Percentiles rank a stretch among this genome's conserved stretches.
These are phyloP conservation scores for Melanchra persicariae DNA, from an alignment of 2,888 invertebrate species.

Conservation along the genomic window DNA sequence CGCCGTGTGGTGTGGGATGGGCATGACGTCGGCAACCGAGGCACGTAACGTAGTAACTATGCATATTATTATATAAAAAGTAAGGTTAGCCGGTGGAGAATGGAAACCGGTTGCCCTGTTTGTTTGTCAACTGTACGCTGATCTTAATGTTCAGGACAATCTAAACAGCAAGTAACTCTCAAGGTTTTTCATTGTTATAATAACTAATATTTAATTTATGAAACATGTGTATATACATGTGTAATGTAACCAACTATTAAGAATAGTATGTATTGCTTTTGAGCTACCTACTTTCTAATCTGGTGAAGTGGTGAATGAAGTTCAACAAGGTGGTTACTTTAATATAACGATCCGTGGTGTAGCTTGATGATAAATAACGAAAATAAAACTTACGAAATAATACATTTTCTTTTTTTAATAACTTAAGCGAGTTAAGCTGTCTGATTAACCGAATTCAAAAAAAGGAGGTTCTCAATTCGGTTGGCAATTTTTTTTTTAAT, in stretches of 20 bases:
- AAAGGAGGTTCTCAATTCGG: no score
- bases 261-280: neutral
- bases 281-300: slow-evolving; percentile 39
- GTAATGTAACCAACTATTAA: neutral
- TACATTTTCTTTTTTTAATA: neutral
- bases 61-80: slow-evolving; percentile 52
- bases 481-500: no score
- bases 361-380: neutral
- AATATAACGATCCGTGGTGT: slow-evolving; percentile 17
- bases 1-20: slow-evolving; percentile 20
- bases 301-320: slow-evolving; percentile 10
- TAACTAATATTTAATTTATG: slow-evolving; percentile 16
- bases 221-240: neutral
- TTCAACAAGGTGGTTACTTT: slow-evolving; percentile 34
- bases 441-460: neutral
- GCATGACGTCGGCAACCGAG: slow-evolving; percentile 38
- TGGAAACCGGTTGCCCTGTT: slow-evolving; percentile 63
- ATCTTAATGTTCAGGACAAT: slow-evolving; percentile 36
- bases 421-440: neutral
- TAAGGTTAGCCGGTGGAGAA: slow-evolving; percentile 65
- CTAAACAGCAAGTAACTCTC: slow-evolving; percentile 29
- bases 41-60: slow-evolving; percentile 48
- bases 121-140: slow-evolving; percentile 49
- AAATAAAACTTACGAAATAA: neutral
- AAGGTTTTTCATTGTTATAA: slow-evolving; percentile 46